These are phyloP conservation scores for Tympanuchus pallidicinctus DNA, from an alignment of 2,113 vertebrate genomes.

Conservation along the genomic window DNA sequence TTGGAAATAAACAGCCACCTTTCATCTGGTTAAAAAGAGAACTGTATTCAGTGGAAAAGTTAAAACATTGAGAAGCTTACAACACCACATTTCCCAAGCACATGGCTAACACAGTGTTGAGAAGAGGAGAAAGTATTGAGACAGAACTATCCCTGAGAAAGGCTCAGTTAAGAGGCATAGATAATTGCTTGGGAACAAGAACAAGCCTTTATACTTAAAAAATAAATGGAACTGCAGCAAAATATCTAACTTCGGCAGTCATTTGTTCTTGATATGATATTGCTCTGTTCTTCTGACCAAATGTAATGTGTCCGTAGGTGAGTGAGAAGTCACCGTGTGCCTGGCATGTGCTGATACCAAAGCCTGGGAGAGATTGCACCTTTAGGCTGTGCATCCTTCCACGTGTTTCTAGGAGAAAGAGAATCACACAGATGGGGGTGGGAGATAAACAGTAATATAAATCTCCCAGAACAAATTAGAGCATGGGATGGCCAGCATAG, in stretches of 20 bases:
- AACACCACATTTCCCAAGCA: background rate
- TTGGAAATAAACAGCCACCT: background rate
- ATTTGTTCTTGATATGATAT: background rate
- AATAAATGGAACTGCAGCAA: background rate
- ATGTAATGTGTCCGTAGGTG: fast-evolving
- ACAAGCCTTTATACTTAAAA: background rate
- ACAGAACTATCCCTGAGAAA: background rate
- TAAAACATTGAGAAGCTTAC: background rate
- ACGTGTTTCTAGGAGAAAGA: background rate
- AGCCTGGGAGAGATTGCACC: background rate
- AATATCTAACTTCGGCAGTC: background rate
- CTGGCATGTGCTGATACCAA: background rate
- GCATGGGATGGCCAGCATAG: background rate
- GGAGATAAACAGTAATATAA: background rate
- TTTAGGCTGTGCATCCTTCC: too few species aligned
- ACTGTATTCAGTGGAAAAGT: background rate
- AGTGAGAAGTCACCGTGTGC: background rate
- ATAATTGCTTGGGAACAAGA: background rate
- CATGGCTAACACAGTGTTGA: fast-evolving
- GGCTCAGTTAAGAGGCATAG: background rate
- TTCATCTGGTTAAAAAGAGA: background rate
- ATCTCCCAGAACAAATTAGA: background rate
- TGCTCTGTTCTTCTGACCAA: background rate
- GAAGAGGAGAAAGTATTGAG: background rate
- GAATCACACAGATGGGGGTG: background rate